These are phyloP conservation scores for Balaeniceps rex DNA, from an alignment of 2,113 vertebrate genomes.

Conservation along the genomic window DNA sequence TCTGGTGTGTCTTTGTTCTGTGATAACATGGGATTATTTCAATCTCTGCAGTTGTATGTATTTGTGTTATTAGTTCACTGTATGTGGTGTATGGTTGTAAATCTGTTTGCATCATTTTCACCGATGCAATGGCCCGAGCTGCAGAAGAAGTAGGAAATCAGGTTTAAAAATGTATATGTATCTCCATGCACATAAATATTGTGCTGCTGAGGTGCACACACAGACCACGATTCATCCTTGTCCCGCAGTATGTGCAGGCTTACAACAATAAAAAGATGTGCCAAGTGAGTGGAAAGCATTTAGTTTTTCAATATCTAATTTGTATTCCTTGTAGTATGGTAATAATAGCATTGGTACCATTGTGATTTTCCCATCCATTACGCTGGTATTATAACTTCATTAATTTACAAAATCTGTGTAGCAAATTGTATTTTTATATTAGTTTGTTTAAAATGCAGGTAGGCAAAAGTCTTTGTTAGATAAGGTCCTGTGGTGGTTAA, in stretches of 20 bases:
- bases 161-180: background rate
- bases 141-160: background rate
- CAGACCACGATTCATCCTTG: background rate
- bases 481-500: background rate
- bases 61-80: background rate
- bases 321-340: background rate
- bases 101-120: background rate
- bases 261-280: background rate
- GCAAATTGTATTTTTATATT: background rate
- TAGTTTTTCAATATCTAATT: background rate
- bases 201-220: background rate
- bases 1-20: background rate
- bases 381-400: background rate
- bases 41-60: background rate
- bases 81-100: background rate
- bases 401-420: background rate
- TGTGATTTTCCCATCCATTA: background rate
- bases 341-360: background rate
- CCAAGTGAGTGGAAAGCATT: background rate
- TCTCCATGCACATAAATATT: background rate
- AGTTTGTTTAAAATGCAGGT: background rate
- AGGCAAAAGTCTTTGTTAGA: background rate
- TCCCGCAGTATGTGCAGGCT: background rate
- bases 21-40: background rate
- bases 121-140: background rate